Evolutionary conservation across 2,888 invertebrate genomes (phyloP), one percentile per base, ranked within the genome.

Genomic region (Tachina grossa): DNA sequence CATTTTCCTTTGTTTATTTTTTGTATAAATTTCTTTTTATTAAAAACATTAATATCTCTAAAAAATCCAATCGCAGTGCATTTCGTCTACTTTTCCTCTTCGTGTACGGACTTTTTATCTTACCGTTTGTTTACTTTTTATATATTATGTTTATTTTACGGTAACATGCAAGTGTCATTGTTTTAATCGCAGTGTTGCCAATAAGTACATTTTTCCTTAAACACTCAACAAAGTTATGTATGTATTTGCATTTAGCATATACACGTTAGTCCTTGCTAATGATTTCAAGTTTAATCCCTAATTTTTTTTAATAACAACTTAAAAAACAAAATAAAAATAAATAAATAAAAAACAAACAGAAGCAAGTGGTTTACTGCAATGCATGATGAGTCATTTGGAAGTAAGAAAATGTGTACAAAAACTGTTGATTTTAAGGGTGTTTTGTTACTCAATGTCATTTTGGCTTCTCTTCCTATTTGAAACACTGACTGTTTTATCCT

Each of bases 351-450:
- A 31, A 31, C 6, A 31, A 31, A 31, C 31, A 31, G 31, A 31
- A 59, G 45, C 69, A 55, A 19, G 45, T 22, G 22, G 4, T 47
- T 22, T 14, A 10, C 22, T 47, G 22, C 8, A 39, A 16, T 16
- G 22, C 14, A 16, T 16, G 22, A 14, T 76, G 66, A 77, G 39
- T 77, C 66, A 76, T 76, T 45, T 65, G 22, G 41, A 61, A 43
- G 75, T 11, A 65, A 72, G 16, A 45, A 16, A 49, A 77, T 47
- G 1, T 55, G 19, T 43, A 39, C 6, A 13, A 41, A 11, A 76
- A 72, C 76, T 80, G 84, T 84, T 84, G 79, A 69, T 79, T 61
- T 76, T 65, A 81, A 74, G 81, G 84, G 77, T 84, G 84, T 13
- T 71, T 61, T 66, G n/a, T 5, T 53, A 11, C 22, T 51, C 10